Evolutionary conservation across 2,888 invertebrate genomes (phyloP).

Genomic region (Drosophila mettleri): DNA sequence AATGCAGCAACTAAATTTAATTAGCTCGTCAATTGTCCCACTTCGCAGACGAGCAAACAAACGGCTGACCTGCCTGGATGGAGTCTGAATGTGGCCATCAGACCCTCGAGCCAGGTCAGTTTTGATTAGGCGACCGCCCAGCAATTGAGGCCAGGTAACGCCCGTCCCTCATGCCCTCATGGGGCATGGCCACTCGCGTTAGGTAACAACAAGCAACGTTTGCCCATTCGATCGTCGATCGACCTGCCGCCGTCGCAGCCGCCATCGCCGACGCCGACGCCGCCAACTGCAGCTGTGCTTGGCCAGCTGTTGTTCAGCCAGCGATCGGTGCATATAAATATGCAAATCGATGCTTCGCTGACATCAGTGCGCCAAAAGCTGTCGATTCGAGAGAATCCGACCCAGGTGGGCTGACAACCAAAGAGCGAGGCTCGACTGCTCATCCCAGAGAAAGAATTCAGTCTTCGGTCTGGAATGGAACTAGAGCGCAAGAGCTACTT

Average conservation of each 20-base stretch:
- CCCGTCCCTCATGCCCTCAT: neutral
- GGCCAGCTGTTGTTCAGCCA: neutral
- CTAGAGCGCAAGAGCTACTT: too few species aligned
- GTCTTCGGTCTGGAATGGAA: too few species aligned
- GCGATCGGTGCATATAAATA: slow-evolving; percentile 33
- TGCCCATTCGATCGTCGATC: neutral
- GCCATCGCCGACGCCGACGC: too few species aligned
- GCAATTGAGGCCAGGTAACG: slow-evolving; percentile 28
- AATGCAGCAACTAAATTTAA: slow-evolving; percentile 66
- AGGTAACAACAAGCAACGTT: slow-evolving; percentile 20
- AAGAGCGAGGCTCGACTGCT: too few species aligned
- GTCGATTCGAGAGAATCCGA: slow-evolving; percentile 14
- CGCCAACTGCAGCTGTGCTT: neutral
- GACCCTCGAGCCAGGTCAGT: slow-evolving; percentile 28
- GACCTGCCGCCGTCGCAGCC: slow-evolving; percentile 28
- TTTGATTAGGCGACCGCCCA: slow-evolving; percentile 48
- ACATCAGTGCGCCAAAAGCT: slow-evolving; percentile 28
- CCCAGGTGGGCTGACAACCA: neutral
- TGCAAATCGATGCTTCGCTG: slow-evolving; percentile 14
- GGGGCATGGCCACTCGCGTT: slow-evolving; percentile 33
- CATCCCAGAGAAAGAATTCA: neutral
- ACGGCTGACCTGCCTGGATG: neutral
- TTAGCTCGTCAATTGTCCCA: slow-evolving; percentile 74
- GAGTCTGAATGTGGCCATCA: slow-evolving; percentile 1
- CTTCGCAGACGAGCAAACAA: slow-evolving; percentile 16